A percentile compares a stretch with the other conserved stretches of the same genome.
Evolutionary conservation across 2,797 vertebrate species (phyloP).

Genomic region (Sebastes vulpes): DNA sequence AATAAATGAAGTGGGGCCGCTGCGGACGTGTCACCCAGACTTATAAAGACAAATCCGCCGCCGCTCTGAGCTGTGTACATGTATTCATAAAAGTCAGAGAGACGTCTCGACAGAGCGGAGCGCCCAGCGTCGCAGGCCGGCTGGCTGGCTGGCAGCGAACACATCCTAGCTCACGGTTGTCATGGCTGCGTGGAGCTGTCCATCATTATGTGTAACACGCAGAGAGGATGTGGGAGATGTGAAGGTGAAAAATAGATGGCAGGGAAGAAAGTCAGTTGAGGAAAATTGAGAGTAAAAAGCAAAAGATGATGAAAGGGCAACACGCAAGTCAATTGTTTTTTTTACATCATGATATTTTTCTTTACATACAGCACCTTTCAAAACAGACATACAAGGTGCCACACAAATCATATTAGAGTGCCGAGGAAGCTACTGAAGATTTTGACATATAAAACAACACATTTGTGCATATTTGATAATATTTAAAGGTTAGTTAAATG

Average conservation of each 20-base stretch:
- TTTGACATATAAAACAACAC: neutral
- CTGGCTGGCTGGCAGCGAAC: constrained; percentile 51
- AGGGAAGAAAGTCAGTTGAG: neutral
- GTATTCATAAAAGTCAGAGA: constrained; percentile 87
- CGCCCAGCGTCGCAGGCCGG: constrained; percentile 32
- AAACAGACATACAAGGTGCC: neutral
- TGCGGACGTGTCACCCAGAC: constrained; percentile 84
- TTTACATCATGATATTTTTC: neutral
- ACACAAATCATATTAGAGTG: neutral
- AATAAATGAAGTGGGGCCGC: constrained; percentile 89
- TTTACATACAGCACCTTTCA: neutral
- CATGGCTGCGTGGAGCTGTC: constrained; percentile 72
- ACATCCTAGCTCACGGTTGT: constrained; percentile 59
- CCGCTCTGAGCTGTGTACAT: constrained; percentile 81
- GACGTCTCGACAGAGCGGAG: constrained; percentile 70
- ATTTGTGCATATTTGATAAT: neutral
- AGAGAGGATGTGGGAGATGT: constrained; percentile 17
- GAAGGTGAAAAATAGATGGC: constrained; percentile 48
- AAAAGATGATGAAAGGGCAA: constrained; percentile 3
- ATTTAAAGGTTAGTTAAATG: neutral
- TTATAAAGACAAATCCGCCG: constrained; percentile 90
- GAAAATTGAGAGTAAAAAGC: neutral
- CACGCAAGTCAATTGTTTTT: neutral
- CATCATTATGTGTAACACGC: constrained; percentile 56
- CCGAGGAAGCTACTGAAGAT: neutral